A percentile compares a stretch with the other conserved stretches of the same genome.
phyloP scores from a whole-genome alignment of 2,113 vertebrate genomes.

The Neogale vison region DNA sequence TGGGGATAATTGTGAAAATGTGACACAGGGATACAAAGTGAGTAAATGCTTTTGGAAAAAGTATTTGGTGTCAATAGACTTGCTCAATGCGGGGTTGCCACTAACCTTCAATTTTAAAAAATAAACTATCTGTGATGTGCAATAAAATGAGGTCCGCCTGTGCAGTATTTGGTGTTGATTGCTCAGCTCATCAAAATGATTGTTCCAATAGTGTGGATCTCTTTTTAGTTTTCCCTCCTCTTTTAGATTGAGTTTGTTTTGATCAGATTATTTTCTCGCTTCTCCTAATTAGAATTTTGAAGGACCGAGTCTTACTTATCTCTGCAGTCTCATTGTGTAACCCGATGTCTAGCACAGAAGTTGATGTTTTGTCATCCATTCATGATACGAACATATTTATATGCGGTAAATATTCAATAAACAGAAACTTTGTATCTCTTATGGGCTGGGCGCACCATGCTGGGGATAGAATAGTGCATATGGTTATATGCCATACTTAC shows the following conservation, averaged over 20 bases:
- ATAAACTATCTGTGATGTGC: not conserved
- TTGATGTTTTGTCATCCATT: not conserved
- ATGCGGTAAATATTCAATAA: not conserved
- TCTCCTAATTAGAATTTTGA: slow-evolving; percentile 14
- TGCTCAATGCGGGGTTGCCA: not conserved
- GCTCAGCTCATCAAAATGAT: not conserved
- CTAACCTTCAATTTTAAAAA: not conserved
- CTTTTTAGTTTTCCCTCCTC: not conserved
- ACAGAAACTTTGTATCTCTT: not conserved
- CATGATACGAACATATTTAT: not conserved
- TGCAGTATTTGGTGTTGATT: not conserved
- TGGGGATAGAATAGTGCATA: not conserved
- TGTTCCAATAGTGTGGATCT: not conserved
- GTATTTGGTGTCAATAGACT: not conserved
- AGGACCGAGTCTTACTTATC: not conserved
- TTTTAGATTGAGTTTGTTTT: slow-evolving; percentile 2
- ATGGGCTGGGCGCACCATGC: not conserved
- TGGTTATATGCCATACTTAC: not conserved
- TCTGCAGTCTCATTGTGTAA: not conserved
- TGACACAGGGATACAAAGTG: not conserved
- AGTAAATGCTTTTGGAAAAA: not conserved
- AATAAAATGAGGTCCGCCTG: not conserved
- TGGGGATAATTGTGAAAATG: not conserved
- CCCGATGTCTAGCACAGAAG: not conserved
- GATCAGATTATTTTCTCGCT: not conserved